Evolutionary conservation across 2,797 vertebrate genomes (phyloP), one percentile per base, ranked within the genome.

Genomic region (Yasuhikotakia modesta): DNA sequence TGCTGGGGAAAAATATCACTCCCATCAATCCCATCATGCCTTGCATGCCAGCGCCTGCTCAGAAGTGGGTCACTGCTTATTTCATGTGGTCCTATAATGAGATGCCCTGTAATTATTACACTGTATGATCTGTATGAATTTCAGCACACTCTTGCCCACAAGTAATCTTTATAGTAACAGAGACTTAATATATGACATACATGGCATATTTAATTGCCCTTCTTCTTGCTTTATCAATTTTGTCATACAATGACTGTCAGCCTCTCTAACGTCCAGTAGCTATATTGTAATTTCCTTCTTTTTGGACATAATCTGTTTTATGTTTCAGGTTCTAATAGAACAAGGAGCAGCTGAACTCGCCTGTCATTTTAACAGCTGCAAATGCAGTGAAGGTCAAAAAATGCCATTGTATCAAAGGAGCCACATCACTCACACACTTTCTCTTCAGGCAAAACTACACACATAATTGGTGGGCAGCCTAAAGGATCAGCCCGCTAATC

Each of bases 31-130:
- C 22, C 43, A 68, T 70, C 61, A 61, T 74, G 27, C 70, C 8
- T 46, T 57, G 53, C 45, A 43, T 68, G 46, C 32, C 71, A 66
- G 57, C 45, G 64, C 19, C 12, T 39, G 53, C 46, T 74, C 45
- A 79, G 43, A 85, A 86, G 60, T 80, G 77, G 82, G 82, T 79
- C 85, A 83, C 46, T 65, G 80, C 45, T 69, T 70, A 68, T 76
- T 81, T 60, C 57, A 61, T 70, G 55, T 69, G 68, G 60, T 60
- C 73, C 50, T 43, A 70, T 79, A 85, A 86, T 82, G 79, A 83
- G 79, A 76, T 6, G 55, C 52, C 72, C 66, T 73, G 72, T 78
- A 81, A 82, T 84, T 80, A 82, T 82, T 78, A 81, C 79, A 57
- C 76, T 70, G n/a, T n/a, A n/a, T n/a, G n/a, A 75, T 65, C 66